Conservation (phyloP, 2,113 vertebrate species). For the Silurus asotus region DNA sequence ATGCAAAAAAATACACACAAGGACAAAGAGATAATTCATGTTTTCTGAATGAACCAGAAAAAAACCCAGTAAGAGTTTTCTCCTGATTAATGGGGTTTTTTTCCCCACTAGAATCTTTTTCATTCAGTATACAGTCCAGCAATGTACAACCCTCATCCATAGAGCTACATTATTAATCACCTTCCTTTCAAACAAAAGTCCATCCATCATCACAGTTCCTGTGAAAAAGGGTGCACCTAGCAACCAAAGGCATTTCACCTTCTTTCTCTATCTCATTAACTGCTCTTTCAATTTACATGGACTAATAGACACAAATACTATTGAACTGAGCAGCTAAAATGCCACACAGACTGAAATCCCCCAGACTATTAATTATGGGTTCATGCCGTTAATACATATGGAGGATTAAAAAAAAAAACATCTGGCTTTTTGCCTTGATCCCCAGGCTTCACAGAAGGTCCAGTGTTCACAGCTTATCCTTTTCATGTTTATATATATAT, state of each 20-base stretch:
- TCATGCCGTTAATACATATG: not conserved
- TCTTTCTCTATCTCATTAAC: constrained; percentile 35
- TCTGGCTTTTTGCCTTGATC: constrained; percentile 9
- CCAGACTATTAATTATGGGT: not conserved
- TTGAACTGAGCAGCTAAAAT: not conserved
- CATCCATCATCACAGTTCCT: constrained; percentile 49
- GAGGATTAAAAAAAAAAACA: constrained; percentile 3
- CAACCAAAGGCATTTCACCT: constrained; percentile 51
- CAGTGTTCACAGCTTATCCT: not conserved
- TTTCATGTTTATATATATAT: not conserved
- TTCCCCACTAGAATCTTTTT: not conserved
- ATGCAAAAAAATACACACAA: not conserved
- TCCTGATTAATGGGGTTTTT: not conserved
- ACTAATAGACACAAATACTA: constrained; percentile 1
- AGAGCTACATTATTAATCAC: constrained; percentile 60
- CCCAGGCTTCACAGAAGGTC: not conserved
- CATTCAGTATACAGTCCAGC: not conserved
- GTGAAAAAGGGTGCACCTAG: constrained; percentile 51
- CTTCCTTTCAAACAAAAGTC: constrained; percentile 52
- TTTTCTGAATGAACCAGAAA: constrained; percentile 3
- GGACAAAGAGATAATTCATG: not conserved
- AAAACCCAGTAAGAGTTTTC: not conserved
- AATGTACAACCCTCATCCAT: constrained; percentile 32
- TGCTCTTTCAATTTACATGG: constrained; percentile 6
- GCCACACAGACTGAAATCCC: not conserved